Percentiles rank a stretch among this genome's conserved stretches.
These are phyloP conservation scores for Ictalurus furcatus DNA, from an alignment of 2,113 vertebrate species.

Conservation along the genomic window DNA sequence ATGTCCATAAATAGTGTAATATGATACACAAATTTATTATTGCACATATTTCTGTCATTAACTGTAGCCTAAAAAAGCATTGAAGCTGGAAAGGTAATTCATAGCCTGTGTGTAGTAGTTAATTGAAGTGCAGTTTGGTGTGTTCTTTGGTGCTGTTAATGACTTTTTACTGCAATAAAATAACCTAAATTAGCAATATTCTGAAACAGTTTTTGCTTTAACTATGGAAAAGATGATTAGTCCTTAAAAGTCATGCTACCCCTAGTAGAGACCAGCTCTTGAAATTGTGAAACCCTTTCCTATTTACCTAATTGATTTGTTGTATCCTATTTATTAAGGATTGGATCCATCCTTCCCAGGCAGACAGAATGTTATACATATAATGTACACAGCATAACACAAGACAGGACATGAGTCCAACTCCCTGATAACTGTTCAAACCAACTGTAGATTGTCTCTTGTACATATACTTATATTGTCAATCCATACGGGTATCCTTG, in stretches of 20 bases:
- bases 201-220: background rate
- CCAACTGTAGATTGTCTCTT: background rate
- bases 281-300: background rate
- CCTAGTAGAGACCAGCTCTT: conserved; percentile 5
- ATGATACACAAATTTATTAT: background rate
- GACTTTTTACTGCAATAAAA: background rate
- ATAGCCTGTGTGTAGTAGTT: background rate
- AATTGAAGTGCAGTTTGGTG: background rate
- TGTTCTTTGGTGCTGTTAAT: background rate
- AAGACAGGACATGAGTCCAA: conserved; percentile 8
- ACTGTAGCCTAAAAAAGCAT: background rate
- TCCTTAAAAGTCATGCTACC: background rate
- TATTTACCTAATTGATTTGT: background rate
- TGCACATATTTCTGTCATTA: background rate
- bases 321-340: background rate
- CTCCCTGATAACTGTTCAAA: conserved; percentile 1
- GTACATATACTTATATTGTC: background rate
- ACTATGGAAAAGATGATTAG: background rate
- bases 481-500: background rate
- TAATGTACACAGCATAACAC: conserved; percentile 11
- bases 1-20: background rate
- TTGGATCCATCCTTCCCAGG: background rate
- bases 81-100: background rate
- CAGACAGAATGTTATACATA: background rate
- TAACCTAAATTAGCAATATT: background rate